A percentile compares a stretch with the other conserved stretches of the same genome.
Evolutionary conservation across 2,888 invertebrate species (phyloP).

Genomic region (Charanyca ferruginea): DNA sequence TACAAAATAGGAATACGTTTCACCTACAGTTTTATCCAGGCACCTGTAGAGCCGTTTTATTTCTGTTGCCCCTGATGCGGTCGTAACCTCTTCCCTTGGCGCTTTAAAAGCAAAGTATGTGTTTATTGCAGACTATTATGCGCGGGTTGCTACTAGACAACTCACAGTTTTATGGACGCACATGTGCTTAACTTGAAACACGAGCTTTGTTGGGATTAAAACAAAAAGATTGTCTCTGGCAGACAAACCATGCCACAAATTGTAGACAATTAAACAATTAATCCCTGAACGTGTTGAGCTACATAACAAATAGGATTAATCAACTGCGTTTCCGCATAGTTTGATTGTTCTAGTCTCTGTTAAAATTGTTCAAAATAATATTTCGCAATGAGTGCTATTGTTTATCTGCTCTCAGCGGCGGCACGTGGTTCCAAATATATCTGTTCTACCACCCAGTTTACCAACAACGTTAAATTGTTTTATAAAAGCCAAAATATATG

Average conservation of each 20-base stretch:
- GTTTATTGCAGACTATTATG: constrained; percentile 31
- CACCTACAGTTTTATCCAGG: background rate
- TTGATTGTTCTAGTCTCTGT: constrained; percentile 16
- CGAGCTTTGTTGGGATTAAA: constrained; percentile 2
- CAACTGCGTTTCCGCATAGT: constrained; percentile 22
- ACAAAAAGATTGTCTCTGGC: constrained; percentile 19
- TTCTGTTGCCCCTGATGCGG: constrained; percentile 3
- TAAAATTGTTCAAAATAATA: constrained; percentile 34
- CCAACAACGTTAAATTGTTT: constrained; percentile 26
- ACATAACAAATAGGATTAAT: constrained; percentile 37
- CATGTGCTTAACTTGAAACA: constrained; percentile 9
- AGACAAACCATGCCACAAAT: constrained; percentile 29
- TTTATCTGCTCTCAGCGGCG: constrained; percentile 23
- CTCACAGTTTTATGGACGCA: constrained; percentile 24
- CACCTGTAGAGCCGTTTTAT: constrained; percentile 48
- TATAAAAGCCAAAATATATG: constrained; percentile 34
- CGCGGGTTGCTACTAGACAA: constrained; percentile 15
- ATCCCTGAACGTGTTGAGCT: constrained; percentile 40
- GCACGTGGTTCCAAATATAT: constrained; percentile 56
- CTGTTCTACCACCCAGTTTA: constrained; percentile 31
- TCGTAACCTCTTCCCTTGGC: constrained; percentile 25
- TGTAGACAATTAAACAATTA: constrained; percentile 51
- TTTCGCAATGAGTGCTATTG: constrained; percentile 15
- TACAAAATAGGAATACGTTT: constrained; percentile 10
- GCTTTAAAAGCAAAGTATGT: constrained; percentile 42